These are phyloP conservation scores for Callyntrura guangdongensis DNA, from an alignment of 2,888 invertebrate species.

Conservation along the genomic window DNA sequence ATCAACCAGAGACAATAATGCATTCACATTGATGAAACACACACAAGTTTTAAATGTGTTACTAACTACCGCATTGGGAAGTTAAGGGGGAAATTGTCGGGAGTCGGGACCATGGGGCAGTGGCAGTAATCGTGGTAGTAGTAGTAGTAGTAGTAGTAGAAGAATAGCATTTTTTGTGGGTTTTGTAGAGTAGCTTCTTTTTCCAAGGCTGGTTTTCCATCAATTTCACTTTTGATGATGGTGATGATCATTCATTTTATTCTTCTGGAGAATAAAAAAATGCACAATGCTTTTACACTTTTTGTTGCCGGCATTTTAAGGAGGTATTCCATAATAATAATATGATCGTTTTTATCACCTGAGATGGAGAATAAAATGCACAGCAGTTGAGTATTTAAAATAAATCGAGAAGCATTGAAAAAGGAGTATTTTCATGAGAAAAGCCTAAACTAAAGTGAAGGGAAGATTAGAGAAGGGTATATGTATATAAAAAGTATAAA, in stretches of 20 bases:
- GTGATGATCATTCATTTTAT: conserved; percentile 53
- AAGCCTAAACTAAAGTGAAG: neutral
- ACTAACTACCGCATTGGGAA: neutral
- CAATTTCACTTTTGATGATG: conserved; percentile 50
- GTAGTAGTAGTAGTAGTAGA: no score
- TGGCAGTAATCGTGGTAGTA: no score
- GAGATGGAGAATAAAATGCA: conserved; percentile 21
- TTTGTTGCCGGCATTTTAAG: neutral
- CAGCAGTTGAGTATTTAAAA: neutral
- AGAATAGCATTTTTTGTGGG: neutral
- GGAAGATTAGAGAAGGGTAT: neutral
- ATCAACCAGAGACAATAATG: neutral
- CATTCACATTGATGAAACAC: no score
- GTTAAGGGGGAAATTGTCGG: neutral
- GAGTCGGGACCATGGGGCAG: neutral
- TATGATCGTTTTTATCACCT: conserved; percentile 66
- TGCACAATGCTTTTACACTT: neutral
- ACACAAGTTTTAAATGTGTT: conserved; percentile 12
- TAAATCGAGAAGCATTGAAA: neutral
- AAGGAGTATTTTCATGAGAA: neutral
- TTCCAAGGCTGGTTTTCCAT: neutral
- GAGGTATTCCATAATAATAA: conserved; percentile 39
- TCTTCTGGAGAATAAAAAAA: neutral
- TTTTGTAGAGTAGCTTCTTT: conserved; percentile 13
- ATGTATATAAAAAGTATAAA: neutral